phyloP scores from a whole-genome alignment of 2,797 vertebrate genomes.

The Coccyzus lansbergi region DNA sequence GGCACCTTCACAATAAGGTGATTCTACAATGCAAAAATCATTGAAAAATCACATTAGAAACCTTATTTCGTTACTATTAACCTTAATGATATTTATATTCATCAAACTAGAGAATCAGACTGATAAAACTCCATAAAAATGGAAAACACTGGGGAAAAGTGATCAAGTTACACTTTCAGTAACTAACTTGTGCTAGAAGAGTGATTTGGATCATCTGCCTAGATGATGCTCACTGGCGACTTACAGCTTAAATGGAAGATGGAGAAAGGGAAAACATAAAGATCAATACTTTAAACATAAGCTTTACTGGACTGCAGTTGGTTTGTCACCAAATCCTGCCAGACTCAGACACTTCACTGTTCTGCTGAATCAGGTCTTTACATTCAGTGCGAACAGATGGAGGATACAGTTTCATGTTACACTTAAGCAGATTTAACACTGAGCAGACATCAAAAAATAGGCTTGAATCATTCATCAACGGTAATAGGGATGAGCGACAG shows the following conservation, averaged over 20 bases:
- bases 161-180: too few species aligned
- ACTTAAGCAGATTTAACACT: not conserved
- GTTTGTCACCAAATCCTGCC: not conserved
- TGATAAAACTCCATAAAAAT: not conserved
- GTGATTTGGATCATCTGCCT: not conserved
- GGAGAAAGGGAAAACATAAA: not conserved
- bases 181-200: not conserved
- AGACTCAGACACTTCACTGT: not conserved
- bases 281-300: not conserved
- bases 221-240: not conserved
- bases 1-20: constrained; percentile 98
- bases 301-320: not conserved
- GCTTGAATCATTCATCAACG: not conserved
- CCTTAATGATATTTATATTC: not conserved
- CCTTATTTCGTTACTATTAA: not conserved
- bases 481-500: not conserved
- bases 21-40: constrained; percentile 82
- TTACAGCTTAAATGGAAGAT: not conserved
- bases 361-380: not conserved
- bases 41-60: not conserved
- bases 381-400: not conserved
- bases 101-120: not conserved
- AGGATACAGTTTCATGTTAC: not conserved
- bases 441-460: not conserved
- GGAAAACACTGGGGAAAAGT: fast-evolving